Evolutionary conservation across 2,797 vertebrate species (phyloP).

Genomic region (Myripristis murdjan): DNA sequence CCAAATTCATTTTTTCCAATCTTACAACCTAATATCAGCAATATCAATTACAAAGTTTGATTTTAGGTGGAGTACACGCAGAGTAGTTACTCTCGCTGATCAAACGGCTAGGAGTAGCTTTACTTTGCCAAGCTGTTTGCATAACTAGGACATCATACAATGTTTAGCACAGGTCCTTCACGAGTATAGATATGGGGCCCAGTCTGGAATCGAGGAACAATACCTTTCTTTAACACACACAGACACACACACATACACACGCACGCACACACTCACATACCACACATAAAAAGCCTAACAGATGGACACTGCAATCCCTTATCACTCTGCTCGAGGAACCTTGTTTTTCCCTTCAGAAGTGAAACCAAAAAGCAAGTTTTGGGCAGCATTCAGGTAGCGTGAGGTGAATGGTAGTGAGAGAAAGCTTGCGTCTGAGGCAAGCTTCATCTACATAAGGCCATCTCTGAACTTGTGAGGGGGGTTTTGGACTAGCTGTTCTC

Average conservation of each 20-base stretch:
- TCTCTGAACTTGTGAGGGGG: constrained; percentile 75
- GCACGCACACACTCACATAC: constrained; percentile 4
- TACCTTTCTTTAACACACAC: constrained; percentile 40
- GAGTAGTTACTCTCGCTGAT: constrained; percentile 49
- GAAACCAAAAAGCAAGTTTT: constrained; percentile 69
- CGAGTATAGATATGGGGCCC: constrained; percentile 20
- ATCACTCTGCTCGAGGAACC: constrained; percentile 67
- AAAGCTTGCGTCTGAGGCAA: constrained; percentile 72
- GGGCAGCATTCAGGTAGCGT: constrained; percentile 79
- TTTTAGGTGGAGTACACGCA: constrained; percentile 36
- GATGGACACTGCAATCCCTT: constrained; percentile 78
- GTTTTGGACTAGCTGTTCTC: constrained; percentile 53
- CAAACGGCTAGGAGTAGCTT: constrained; percentile 34
- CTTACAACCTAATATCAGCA: constrained; percentile 3
- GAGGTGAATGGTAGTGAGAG: constrained; percentile 75
- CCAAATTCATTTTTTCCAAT: constrained; percentile 9
- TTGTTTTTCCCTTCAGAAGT: constrained; percentile 70
- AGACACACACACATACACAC: constrained; percentile 12
- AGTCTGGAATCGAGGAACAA: constrained; percentile 48
- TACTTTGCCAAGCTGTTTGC: constrained; percentile 53
- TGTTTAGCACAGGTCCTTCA: constrained; percentile 41
- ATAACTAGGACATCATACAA: constrained; percentile 41
- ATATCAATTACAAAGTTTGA: constrained; percentile 36
- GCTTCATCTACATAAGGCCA: constrained; percentile 83
- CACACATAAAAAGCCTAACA: constrained; percentile 20